phyloP scores from a whole-genome alignment of 2,797 vertebrate genomes.

The Anabas testudineus region DNA sequence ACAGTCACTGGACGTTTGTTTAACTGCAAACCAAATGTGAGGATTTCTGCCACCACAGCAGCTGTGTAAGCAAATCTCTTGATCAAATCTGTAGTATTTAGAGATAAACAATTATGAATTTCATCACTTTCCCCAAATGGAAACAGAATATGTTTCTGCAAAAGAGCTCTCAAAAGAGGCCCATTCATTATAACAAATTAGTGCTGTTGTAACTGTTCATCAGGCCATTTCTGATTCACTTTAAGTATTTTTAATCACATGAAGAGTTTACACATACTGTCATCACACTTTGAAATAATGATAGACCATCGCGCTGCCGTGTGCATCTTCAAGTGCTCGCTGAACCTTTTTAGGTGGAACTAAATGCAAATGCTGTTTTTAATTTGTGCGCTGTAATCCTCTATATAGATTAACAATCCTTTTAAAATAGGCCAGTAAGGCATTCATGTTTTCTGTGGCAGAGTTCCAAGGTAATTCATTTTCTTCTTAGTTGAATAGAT shows the following conservation, averaged over 20 bases:
- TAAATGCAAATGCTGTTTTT: constrained; percentile 22
- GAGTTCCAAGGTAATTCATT: constrained; percentile 58
- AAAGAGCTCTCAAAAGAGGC: background rate
- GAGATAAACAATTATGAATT: background rate
- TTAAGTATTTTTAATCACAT: too few species aligned
- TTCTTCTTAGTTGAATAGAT: constrained; percentile 31
- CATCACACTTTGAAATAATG: background rate
- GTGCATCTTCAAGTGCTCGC: background rate
- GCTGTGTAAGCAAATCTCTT: background rate
- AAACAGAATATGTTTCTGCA: background rate
- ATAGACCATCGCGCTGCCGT: background rate
- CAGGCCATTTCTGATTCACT: background rate
- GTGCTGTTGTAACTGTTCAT: background rate
- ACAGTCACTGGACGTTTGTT: constrained; percentile 1
- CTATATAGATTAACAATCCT: constrained; percentile 21
- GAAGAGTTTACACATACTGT: too few species aligned
- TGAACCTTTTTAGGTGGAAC: background rate
- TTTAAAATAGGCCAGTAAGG: constrained; percentile 31
- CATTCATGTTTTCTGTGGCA: constrained; percentile 55
- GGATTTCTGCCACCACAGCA: background rate
- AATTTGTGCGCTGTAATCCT: constrained; percentile 50
- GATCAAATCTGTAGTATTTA: background rate
- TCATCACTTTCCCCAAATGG: background rate
- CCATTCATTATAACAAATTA: background rate
- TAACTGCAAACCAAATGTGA: constrained; percentile 4